These are phyloP conservation scores for Parazoanthus swiftii DNA, from an alignment of 92 coral and sea anemone genomes.

Conservation along the genomic window DNA sequence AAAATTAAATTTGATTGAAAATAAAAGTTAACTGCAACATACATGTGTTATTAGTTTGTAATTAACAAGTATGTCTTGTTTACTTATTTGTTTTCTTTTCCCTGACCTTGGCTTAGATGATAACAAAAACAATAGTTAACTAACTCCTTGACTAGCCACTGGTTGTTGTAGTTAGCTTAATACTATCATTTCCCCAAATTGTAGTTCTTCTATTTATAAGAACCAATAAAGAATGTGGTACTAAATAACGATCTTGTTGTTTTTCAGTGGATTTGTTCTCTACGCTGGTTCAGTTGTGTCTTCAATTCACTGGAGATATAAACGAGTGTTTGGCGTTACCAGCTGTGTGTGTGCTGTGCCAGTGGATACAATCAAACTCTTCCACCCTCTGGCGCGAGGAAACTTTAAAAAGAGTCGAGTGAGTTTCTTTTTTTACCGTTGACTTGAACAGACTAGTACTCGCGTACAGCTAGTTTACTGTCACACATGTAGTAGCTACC, in stretches of 20 bases:
- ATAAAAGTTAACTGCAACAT: too few species aligned
- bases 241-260: background rate
- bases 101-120: too few species aligned
- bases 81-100: too few species aligned
- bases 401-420: conserved; percentile 59
- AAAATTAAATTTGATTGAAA: too few species aligned
- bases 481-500: background rate
- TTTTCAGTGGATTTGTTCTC: conserved; percentile 70
- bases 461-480: background rate
- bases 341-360: conserved; percentile 76
- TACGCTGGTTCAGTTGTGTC: conserved; percentile 49
- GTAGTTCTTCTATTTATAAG: too few species aligned
- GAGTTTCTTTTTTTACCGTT: conserved; percentile 23
- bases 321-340: conserved; percentile 56
- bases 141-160: too few species aligned
- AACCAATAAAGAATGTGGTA: background rate
- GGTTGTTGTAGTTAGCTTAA: too few species aligned
- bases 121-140: too few species aligned
- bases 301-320: conserved; percentile 41
- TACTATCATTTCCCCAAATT: too few species aligned
- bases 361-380: conserved; percentile 80
- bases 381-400: conserved; percentile 76
- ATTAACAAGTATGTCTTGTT: too few species aligned
- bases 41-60: too few species aligned
- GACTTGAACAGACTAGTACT: too few species aligned